A percentile compares a stretch with the other conserved stretches of the same genome.
Evolutionary conservation across 2,797 vertebrate genomes (phyloP).

Genomic region (Micrastur ruficollis): DNA sequence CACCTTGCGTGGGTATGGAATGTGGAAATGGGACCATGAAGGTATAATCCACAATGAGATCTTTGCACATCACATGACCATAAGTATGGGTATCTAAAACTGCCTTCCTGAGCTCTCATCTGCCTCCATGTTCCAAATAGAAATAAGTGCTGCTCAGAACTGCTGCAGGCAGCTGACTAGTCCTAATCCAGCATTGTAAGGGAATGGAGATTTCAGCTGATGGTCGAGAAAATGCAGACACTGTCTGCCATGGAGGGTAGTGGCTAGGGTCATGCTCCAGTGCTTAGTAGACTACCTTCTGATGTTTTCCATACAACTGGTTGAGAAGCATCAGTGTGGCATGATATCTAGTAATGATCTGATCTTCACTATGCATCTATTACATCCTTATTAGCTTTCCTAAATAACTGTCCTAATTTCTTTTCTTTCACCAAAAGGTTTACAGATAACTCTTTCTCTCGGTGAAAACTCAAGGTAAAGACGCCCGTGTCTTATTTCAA

Average conservation of each 20-base stretch:
- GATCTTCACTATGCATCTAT: not conserved
- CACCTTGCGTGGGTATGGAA: not conserved
- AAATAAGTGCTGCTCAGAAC: not conserved
- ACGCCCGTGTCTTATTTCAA: accelerated
- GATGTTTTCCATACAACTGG: not conserved
- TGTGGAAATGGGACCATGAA: not conserved
- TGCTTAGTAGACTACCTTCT: not conserved
- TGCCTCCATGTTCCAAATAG: not conserved
- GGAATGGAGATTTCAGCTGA: not conserved
- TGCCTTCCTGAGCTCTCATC: not conserved
- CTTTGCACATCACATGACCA: accelerated
- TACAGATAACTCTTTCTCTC: not conserved
- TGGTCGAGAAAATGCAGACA: not conserved
- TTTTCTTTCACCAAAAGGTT: not conserved
- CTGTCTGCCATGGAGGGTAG: not conserved
- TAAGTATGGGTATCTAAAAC: not conserved
- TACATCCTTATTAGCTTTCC: not conserved
- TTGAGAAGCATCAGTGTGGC: not conserved
- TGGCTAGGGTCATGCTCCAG: not conserved
- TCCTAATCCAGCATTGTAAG: not conserved
- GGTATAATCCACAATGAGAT: not conserved
- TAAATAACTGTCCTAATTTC: not conserved
- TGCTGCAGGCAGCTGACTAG: not conserved
- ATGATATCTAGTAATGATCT: not conserved
- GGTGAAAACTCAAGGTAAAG: not conserved